Evolutionary conservation across 2,797 vertebrate species (phyloP), one percentile per base, ranked within the genome.

Genomic region (Heliangelus exortis): DNA sequence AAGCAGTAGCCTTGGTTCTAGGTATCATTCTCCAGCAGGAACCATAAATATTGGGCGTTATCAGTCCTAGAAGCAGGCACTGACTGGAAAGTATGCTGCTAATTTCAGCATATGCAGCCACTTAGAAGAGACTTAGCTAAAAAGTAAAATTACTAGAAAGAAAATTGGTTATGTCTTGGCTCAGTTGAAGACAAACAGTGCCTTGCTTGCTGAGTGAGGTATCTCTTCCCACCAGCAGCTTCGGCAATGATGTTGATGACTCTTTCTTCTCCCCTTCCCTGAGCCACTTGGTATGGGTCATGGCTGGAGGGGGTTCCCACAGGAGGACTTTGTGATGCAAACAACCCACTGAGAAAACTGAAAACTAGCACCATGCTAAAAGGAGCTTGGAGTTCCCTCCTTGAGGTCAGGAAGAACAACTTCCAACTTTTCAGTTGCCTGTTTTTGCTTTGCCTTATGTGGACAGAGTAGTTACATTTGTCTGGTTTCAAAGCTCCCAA

Each of bases 401-500:
- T 2, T 2, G 6, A 62, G 29, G 41, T 57, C 66, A 59, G 62
- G 77, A 76, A 84, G 62, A 90, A 86, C 84, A 83, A 9, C 63
- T 90, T 80, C 47, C 72, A 93, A 9, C 18, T 65, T 91, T 68
- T 67, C 68, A 72, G 69, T 50, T 0, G 0, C 0, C 1, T 68
- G 34, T 19, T 85, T 87, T 94, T 25, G 18, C 34, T 87, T 55
- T 66, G 76, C 55, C 25, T 62, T 88, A 22, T 83, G 43, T 25
- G 39, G 67, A 89, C 22, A 36, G 45, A 89, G 33, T 11, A 78
- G 69, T 86, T 34, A 7, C 54, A 54, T 62, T 85, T 79, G 43
- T 73, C 84, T 69, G 89, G 43, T 69, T 86, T 82, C 59, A 77
- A 63, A 33, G 33, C 41, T 91, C 87, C 84, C 84, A 69, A 69